These are phyloP conservation scores for Pituophis catenifer DNA, from an alignment of 2,113 vertebrate genomes.

Conservation along the genomic window DNA sequence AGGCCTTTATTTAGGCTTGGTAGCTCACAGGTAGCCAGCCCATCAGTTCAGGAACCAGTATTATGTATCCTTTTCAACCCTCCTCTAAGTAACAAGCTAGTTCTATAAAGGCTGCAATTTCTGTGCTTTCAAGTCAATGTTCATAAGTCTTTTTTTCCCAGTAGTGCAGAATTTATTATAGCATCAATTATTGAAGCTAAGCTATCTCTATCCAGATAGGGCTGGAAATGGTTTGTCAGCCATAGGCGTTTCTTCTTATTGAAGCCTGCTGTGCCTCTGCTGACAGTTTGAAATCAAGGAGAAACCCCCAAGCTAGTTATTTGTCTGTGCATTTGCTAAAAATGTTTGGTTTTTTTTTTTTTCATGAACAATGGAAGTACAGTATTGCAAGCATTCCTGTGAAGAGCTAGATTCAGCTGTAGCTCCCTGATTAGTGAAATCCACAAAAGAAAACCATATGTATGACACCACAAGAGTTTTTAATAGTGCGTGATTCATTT, in stretches of 20 bases:
- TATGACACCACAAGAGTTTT: neutral
- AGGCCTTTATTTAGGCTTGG: neutral
- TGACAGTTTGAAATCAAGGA: neutral
- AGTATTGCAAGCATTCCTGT: neutral
- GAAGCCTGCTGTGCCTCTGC: neutral
- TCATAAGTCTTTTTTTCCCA: neutral
- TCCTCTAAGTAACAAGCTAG: neutral
- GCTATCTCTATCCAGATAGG: neutral
- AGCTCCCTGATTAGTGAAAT: neutral
- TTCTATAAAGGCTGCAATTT: neutral
- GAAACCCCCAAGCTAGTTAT: neutral
- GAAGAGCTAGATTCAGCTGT: neutral
- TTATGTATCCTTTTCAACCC: neutral
- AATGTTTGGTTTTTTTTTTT: neutral
- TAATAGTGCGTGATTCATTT: neutral
- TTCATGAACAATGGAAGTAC: neutral
- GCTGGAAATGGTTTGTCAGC: neutral
- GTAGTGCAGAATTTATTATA: neutral
- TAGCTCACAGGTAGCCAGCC: neutral
- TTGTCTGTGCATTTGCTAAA: neutral
- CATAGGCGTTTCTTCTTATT: neutral
- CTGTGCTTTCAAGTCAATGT: neutral
- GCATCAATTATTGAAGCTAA: neutral
- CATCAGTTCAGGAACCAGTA: neutral
- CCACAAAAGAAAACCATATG: neutral